A percentile compares a stretch with the other conserved stretches of the same genome.
phyloP scores from a whole-genome alignment of 1,140 invertebrate genomes.

The Galleria mellonella region DNA sequence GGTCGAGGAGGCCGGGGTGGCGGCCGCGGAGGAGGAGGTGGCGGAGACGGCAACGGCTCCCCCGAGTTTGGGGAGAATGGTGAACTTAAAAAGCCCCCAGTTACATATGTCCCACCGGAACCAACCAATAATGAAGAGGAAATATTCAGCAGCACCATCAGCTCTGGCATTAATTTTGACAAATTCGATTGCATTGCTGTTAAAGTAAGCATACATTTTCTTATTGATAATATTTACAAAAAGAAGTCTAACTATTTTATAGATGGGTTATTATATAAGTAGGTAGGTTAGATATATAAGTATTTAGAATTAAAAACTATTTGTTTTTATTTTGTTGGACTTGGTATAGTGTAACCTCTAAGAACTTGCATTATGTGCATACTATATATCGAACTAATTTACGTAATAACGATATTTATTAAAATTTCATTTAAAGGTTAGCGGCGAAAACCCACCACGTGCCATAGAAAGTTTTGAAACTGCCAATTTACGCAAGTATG shows the following conservation, averaged over 20 bases:
- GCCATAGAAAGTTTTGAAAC: constrained; percentile 83
- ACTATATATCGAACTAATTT: too few species aligned
- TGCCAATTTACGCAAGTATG: constrained; percentile 78
- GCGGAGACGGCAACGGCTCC: constrained; percentile 14
- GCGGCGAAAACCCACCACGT: constrained; percentile 79
- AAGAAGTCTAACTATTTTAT: too few species aligned
- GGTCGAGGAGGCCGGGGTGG: constrained; percentile 25
- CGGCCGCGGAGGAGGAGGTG: constrained; percentile 14
- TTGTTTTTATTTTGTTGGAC: too few species aligned
- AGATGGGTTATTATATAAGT: too few species aligned
- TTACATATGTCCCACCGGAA: constrained; percentile 89
- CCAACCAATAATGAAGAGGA: constrained; percentile 80
- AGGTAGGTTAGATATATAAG: too few species aligned
- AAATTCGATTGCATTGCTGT: constrained; percentile 90
- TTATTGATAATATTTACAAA: too few species aligned
- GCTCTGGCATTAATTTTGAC: constrained; percentile 91
- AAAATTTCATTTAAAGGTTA: constrained; percentile 61
- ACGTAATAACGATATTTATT: too few species aligned
- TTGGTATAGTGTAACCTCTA: too few species aligned
- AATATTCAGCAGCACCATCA: constrained; percentile 82
- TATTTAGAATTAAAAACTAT: too few species aligned
- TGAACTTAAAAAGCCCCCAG: constrained; percentile 70
- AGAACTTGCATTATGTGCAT: too few species aligned
- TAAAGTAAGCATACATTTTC: constrained; percentile 80
- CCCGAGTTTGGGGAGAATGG: constrained; percentile 25